Evolutionary conservation across 2,113 vertebrate species (phyloP).

Genomic region (Microcebus jonahi): DNA sequence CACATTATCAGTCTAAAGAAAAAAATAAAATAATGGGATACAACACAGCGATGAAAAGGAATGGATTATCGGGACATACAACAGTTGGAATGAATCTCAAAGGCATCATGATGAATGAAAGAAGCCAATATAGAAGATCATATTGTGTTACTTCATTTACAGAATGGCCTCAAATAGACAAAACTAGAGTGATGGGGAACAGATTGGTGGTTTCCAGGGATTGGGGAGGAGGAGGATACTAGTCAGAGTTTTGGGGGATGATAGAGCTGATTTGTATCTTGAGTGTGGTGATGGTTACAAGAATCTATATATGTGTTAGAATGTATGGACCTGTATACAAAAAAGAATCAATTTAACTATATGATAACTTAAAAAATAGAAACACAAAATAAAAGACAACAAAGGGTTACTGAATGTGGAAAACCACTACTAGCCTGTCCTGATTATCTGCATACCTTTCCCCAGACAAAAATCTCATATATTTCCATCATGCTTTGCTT

Average conservation of each 20-base stretch:
- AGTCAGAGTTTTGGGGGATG: not conserved
- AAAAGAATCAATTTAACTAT: not conserved
- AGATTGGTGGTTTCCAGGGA: not conserved
- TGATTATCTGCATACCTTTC: not conserved
- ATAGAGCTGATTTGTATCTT: not conserved
- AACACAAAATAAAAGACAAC: not conserved
- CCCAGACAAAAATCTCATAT: not conserved
- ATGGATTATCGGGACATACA: not conserved
- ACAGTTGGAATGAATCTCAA: not conserved
- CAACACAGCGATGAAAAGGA: not conserved
- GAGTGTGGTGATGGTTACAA: not conserved
- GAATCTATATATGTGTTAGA: not conserved
- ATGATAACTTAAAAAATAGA: not conserved
- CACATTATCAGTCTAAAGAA: not conserved
- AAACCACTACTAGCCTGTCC: not conserved
- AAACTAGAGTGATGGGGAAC: not conserved
- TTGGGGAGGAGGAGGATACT: not conserved
- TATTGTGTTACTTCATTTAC: not conserved
- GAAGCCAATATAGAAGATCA: not conserved
- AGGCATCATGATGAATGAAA: not conserved
- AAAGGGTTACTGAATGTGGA: not conserved
- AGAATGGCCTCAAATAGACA: not conserved
- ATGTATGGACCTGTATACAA: not conserved
- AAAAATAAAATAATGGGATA: not conserved
- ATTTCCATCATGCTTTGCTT: not conserved